Base-by-base conservation (phyloP, 2,888 invertebrate species). In the Epirrhoe alternata region DNA sequence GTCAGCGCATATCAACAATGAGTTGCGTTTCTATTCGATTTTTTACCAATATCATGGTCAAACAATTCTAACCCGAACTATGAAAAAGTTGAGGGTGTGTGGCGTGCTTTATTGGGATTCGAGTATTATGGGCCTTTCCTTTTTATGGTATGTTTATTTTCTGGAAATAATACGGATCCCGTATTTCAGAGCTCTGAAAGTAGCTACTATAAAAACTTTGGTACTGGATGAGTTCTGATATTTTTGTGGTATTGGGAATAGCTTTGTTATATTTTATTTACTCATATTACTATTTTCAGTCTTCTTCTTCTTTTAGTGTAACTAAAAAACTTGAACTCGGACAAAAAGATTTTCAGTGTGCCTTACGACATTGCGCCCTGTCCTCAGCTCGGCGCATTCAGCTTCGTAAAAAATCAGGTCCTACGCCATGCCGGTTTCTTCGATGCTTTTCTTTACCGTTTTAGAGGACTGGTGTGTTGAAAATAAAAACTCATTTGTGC, bases 81-180 rank as follows among this genome's bases (percentile, higher is more conserved):
- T 65, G 60, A 60, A 65, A 64, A 65, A 65, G 55, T 65, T 49
- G 59, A 59, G 64, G 64, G 60, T 54, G 51, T 62, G 51, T 50
- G 38, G 55, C 56, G 49, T 56, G 56, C 55, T 60, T 60, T 62
- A 62, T 56, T n/a, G 55, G 49, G 55, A 60, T 55, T 50, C 60
- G 51, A 65, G 51, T 59, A 49, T 64, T 57, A 52, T 33, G 33
- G 53, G 14, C 38, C 17, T 55, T 61, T 54, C 24, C 33, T 64
- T 59, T 64, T 64, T 64, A 64, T 42, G 59, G 59, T 64, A 57
- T 64, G 64, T 65, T 51, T 60, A 60, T 65, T 56, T 65, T 55
- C 55, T 51, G 60, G 49, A 51, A 56, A 54, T 54, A 33, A 42
- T 60, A 10, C n/a, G 38, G 6, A 7, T 57, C 3, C 49, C n/a